Conservation (phyloP, 1,140 invertebrate species). For the Triops longicaudatus region DNA sequence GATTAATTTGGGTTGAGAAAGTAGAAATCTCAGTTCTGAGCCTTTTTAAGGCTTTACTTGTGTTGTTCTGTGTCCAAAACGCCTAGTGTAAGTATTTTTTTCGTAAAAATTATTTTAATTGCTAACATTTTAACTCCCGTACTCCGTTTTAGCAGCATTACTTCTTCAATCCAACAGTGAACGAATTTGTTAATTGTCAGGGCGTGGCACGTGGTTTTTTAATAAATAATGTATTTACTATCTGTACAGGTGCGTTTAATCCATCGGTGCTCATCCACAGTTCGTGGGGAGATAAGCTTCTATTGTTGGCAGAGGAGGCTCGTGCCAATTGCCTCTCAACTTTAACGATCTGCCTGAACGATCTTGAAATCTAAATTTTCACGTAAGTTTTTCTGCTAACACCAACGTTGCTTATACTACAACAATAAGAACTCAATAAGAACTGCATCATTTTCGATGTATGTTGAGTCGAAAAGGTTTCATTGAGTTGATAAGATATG, state of each 20-base stretch:
- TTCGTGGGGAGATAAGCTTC: neutral
- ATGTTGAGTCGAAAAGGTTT: too few relatives aligned
- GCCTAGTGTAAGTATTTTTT: neutral
- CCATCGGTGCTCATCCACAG: neutral
- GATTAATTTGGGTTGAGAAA: constrained; percentile 1
- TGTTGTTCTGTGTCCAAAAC: neutral
- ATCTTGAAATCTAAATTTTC: neutral
- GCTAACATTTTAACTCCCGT: neutral
- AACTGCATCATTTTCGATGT: too few relatives aligned
- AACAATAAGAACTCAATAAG: too few relatives aligned
- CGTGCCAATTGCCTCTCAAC: neutral
- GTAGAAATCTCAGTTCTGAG: neutral
- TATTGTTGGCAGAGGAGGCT: neutral
- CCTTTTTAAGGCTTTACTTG: neutral
- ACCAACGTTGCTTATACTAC: too few relatives aligned
- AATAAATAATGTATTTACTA: neutral
- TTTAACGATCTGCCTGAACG: neutral
- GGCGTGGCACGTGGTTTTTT: neutral
- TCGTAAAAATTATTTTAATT: neutral
- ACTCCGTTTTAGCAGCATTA: neutral
- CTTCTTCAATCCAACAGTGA: neutral
- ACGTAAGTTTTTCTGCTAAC: neutral
- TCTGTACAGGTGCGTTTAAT: neutral
- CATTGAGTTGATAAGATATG: too few relatives aligned
- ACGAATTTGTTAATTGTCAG: neutral